Evolutionary conservation across 1,140 invertebrate species (phyloP).

Genomic region (Babylonia areolata): DNA sequence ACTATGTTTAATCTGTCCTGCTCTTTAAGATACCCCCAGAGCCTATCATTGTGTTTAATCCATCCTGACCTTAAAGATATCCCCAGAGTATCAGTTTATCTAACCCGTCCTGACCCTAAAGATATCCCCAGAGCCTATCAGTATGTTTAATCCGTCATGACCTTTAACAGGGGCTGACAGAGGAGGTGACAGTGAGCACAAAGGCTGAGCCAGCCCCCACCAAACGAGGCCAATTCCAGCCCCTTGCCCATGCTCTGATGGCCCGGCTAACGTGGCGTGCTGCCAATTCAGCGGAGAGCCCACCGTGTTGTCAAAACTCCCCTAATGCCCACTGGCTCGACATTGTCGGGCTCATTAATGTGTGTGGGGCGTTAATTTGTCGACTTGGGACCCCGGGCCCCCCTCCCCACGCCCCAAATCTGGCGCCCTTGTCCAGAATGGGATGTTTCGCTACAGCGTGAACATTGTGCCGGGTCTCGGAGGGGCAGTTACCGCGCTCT

Average conservation of each 20-base stretch:
- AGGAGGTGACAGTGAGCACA: neutral
- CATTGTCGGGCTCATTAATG: conserved; percentile 38
- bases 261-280: conserved; percentile 23
- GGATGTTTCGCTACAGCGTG: conserved; percentile 37
- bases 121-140: too few relatives aligned
- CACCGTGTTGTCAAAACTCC: neutral
- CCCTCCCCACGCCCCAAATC: conserved; percentile 2
- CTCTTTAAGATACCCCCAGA: too few relatives aligned
- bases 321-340: conserved; percentile 26
- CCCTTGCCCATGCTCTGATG: neutral
- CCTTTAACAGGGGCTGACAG: neutral
- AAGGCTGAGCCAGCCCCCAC: neutral
- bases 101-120: too few relatives aligned
- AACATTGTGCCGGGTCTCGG: conserved; percentile 35
- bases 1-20: too few relatives aligned
- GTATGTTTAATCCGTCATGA: neutral
- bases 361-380: conserved; percentile 37
- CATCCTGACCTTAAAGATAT: too few relatives aligned
- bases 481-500: conserved; percentile 33
- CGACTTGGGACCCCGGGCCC: conserved; percentile 27
- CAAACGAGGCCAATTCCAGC: conserved; percentile 21
- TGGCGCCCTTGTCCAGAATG: conserved; percentile 23
- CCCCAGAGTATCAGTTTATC: too few relatives aligned
- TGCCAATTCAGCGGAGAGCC: neutral
- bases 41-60: too few relatives aligned